A percentile compares a stretch with the other conserved stretches of the same genome.
These are phyloP conservation scores for Nemurella pictetii DNA, from an alignment of 2,888 invertebrate species.

Conservation along the genomic window DNA sequence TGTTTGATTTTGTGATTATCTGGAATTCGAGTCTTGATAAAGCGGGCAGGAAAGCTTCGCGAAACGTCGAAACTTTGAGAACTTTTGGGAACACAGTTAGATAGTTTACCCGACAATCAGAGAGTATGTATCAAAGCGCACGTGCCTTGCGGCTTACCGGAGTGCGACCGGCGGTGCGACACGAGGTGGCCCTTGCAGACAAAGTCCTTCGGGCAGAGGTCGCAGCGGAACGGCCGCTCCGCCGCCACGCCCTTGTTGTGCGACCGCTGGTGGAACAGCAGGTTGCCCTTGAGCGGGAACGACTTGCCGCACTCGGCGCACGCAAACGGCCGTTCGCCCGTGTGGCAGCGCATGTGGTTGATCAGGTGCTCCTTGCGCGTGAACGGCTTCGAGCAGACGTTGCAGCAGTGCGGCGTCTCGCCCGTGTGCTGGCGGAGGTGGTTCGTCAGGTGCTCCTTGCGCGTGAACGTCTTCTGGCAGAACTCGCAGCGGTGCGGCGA, in stretches of 20 bases:
- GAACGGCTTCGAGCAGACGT: conserved; percentile 73
- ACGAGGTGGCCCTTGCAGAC: conserved; percentile 72
- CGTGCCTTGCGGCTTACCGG: not conserved
- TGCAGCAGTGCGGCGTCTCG: conserved; percentile 72
- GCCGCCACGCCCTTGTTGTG: conserved; percentile 74
- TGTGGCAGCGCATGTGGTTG: conserved; percentile 76
- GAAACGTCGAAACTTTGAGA: too few species aligned
- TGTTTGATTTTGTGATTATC: too few species aligned
- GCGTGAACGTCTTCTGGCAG: conserved; percentile 70
- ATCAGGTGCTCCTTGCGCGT: conserved; percentile 73
- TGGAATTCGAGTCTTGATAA: too few species aligned
- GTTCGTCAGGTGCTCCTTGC: conserved; percentile 73
- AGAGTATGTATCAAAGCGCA: too few species aligned
- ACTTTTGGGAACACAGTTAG: too few species aligned
- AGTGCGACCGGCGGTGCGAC: conserved; percentile 39
- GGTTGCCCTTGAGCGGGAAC: conserved; percentile 81
- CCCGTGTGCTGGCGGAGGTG: conserved; percentile 71
- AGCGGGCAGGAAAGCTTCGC: too few species aligned
- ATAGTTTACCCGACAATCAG: too few species aligned
- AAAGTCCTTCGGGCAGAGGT: conserved; percentile 83
- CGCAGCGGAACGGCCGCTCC: conserved; percentile 73
- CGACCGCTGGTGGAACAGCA: conserved; percentile 83
- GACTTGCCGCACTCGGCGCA: conserved; percentile 86
- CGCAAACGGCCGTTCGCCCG: conserved; percentile 73
- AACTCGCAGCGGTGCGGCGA: conserved; percentile 72